Conservation (phyloP, 2,888 invertebrate species). For the Punctoribates punctum region DNA sequence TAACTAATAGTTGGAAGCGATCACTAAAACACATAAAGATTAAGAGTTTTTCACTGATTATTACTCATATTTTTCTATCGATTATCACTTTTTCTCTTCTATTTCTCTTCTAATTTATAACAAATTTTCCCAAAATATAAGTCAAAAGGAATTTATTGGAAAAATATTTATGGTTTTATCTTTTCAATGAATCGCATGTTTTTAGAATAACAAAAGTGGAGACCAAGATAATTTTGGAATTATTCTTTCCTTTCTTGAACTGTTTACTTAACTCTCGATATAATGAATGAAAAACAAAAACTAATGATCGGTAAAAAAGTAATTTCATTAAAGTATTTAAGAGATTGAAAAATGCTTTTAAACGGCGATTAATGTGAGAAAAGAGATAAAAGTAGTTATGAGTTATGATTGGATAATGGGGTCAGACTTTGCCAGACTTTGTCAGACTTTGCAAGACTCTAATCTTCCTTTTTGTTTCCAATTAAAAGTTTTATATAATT, state of each 20-base stretch:
- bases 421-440: neutral
- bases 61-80: neutral
- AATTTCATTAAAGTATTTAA: too few relatives aligned
- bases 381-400: neutral
- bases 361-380: too few relatives aligned
- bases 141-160: neutral
- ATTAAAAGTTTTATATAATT: neutral
- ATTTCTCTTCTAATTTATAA: neutral
- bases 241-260: too few relatives aligned
- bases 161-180: neutral
- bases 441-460: too few relatives aligned
- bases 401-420: slow-evolving; percentile 7
- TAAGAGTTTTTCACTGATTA: too few relatives aligned
- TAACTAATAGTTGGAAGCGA: too few relatives aligned
- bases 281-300: too few relatives aligned
- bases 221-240: neutral
- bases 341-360: too few relatives aligned
- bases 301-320: too few relatives aligned
- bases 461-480: neutral
- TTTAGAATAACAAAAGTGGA: slow-evolving; percentile 2
- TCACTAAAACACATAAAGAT: too few relatives aligned
- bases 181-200: neutral
- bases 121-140: neutral
- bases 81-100: neutral
- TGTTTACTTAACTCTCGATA: too few relatives aligned